Evolutionary conservation across 1,140 invertebrate species (phyloP).

Genomic region (Berghia stephanieae): DNA sequence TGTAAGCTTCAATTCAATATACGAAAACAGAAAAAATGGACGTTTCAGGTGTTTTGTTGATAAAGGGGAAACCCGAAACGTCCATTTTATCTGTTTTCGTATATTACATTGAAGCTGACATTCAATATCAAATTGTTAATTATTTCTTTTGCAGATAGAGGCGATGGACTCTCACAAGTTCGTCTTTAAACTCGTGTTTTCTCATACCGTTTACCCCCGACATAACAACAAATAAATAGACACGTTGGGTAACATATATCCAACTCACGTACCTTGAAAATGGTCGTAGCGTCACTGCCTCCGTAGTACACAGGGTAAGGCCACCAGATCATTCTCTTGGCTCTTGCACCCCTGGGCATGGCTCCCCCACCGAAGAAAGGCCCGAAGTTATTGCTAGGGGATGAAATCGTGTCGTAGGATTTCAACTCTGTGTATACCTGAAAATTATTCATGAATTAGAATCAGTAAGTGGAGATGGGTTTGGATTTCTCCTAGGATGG

Average conservation of each 20-base stretch:
- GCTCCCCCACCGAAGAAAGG: constrained; percentile 39
- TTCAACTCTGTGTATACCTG: constrained; percentile 75
- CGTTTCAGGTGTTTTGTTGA: too few species aligned
- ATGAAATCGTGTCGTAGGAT: constrained; percentile 71
- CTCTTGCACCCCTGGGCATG: constrained; percentile 15
- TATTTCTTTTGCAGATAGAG: too few species aligned
- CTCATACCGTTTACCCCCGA: neutral
- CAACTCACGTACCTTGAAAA: constrained; percentile 45
- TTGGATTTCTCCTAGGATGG: too few species aligned
- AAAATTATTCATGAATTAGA: too few species aligned
- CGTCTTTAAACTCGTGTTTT: neutral
- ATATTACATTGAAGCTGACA: too few species aligned
- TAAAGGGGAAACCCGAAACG: too few species aligned
- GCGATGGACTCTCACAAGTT: neutral
- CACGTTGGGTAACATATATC: neutral
- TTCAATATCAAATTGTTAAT: too few species aligned
- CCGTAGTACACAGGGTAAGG: constrained; percentile 50
- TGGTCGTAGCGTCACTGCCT: constrained; percentile 50
- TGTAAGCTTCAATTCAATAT: too few species aligned
- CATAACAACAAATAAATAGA: neutral
- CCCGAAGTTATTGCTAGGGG: neutral
- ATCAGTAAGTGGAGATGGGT: too few species aligned
- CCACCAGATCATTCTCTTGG: constrained; percentile 51
- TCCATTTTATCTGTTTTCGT: too few species aligned
- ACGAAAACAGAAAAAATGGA: too few species aligned